Evolutionary conservation across 1,140 invertebrate species (phyloP).

Genomic region (Hycleus cichorii): DNA sequence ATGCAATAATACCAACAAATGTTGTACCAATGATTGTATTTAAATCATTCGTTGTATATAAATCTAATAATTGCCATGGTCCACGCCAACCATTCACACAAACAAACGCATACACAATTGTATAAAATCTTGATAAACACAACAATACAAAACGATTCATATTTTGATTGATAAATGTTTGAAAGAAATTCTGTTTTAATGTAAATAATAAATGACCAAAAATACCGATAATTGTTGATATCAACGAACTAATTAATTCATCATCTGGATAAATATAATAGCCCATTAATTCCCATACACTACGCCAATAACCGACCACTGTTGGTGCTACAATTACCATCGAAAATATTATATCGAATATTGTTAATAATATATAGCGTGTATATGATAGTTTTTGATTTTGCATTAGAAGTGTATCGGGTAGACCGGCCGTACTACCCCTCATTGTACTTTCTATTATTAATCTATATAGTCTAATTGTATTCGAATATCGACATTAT

Average conservation of each 20-base stretch:
- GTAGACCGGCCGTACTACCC: slow-evolving; percentile 51
- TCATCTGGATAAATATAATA: slow-evolving; percentile 58
- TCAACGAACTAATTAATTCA: slow-evolving; percentile 49
- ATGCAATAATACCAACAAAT: slow-evolving; percentile 53
- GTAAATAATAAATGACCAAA: slow-evolving; percentile 60
- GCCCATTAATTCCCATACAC: slow-evolving; percentile 74
- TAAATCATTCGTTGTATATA: slow-evolving; percentile 54
- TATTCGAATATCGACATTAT: no score
- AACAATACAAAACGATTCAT: slow-evolving; percentile 61
- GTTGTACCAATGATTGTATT: slow-evolving; percentile 53
- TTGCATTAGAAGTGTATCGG: slow-evolving; percentile 43
- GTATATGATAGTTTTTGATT: slow-evolving; percentile 37
- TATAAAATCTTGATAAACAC: slow-evolving; percentile 64
- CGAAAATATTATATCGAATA: slow-evolving; percentile 65
- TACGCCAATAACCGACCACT: slow-evolving; percentile 78
- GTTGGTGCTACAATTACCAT: slow-evolving; percentile 65
- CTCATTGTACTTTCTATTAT: slow-evolving; percentile 41
- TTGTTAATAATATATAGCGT: slow-evolving; percentile 54
- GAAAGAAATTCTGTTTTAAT: slow-evolving; percentile 56
- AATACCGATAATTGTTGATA: slow-evolving; percentile 62
- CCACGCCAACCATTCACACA: slow-evolving; percentile 82
- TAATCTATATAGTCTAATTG: not conserved
- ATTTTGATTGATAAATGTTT: slow-evolving; percentile 56
- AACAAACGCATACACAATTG: slow-evolving; percentile 62
- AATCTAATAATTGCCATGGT: slow-evolving; percentile 67